These are phyloP conservation scores for Oxyura jamaicensis DNA, from an alignment of 2,113 vertebrate species.

Conservation along the genomic window DNA sequence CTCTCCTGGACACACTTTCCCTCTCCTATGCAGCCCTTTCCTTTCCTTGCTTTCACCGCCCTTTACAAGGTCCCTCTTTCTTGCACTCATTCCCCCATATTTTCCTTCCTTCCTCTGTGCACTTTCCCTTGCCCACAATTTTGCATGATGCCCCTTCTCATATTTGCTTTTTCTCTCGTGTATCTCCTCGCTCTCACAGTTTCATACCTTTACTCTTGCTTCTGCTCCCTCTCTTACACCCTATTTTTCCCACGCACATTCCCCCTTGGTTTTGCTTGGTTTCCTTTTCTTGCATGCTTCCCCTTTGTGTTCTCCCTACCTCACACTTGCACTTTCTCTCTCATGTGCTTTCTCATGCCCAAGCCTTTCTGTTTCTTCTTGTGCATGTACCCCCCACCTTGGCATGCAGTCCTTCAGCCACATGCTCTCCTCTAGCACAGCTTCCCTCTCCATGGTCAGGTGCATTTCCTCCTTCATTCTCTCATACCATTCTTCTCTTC, in stretches of 20 bases:
- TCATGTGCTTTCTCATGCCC: not conserved
- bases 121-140: not conserved
- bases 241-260: not conserved
- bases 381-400: not conserved
- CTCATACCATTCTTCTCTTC: not conserved
- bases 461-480: not conserved
- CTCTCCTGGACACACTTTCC: not conserved
- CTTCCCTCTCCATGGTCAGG: not conserved
- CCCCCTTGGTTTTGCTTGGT: no score
- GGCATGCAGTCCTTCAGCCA: not conserved
- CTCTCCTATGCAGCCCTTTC: not conserved
- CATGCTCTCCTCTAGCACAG: not conserved
- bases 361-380: not conserved
- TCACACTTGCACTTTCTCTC: not conserved
- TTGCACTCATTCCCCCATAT: not conserved
- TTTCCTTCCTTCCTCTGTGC: not conserved
- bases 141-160: not conserved
- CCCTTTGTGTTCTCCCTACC: not conserved
- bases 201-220: not conserved
- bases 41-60: not conserved
- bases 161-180: not conserved
- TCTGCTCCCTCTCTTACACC: not conserved
- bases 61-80: not conserved
- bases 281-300: no score
- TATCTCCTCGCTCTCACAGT: no score